Conservation (phyloP, 1,140 invertebrate genomes). For the Fopius arisanus region DNA sequence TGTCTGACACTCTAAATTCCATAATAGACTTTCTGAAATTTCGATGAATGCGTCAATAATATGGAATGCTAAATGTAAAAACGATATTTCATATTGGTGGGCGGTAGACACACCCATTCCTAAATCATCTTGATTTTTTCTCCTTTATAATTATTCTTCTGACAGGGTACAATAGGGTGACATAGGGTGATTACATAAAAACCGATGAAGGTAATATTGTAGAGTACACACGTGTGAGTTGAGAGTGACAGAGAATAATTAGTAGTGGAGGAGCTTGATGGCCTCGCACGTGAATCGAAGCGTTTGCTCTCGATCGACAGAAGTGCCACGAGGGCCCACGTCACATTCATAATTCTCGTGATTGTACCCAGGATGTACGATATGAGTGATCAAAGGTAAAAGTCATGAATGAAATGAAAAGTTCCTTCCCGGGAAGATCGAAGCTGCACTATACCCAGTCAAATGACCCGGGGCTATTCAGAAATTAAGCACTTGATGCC, state of each 20-base stretch:
- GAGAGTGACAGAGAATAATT: neutral
- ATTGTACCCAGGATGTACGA: neutral
- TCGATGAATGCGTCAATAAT: too few relatives aligned
- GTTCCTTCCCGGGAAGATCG: neutral
- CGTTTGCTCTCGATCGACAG: neutral
- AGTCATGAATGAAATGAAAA: neutral
- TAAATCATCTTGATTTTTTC: too few relatives aligned
- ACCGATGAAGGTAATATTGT: neutral
- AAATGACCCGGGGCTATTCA: conserved; percentile 16
- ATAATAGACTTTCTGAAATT: too few relatives aligned
- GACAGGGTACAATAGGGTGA: too few relatives aligned
- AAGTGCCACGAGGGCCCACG: neutral
- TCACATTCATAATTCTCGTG: neutral
- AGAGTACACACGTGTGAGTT: neutral
- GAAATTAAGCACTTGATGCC: conserved; percentile 5
- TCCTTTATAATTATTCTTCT: too few relatives aligned
- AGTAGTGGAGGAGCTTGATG: neutral
- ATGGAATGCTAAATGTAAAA: too few relatives aligned
- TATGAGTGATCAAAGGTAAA: neutral
- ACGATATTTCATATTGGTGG: too few relatives aligned
- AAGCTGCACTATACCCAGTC: neutral
- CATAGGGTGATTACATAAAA: too few relatives aligned
- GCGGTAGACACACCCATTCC: too few relatives aligned
- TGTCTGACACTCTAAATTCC: too few relatives aligned
- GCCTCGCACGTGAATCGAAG: neutral